Conservation (phyloP, 2,888 invertebrate species). For the Cerceris ruficornis region DNA sequence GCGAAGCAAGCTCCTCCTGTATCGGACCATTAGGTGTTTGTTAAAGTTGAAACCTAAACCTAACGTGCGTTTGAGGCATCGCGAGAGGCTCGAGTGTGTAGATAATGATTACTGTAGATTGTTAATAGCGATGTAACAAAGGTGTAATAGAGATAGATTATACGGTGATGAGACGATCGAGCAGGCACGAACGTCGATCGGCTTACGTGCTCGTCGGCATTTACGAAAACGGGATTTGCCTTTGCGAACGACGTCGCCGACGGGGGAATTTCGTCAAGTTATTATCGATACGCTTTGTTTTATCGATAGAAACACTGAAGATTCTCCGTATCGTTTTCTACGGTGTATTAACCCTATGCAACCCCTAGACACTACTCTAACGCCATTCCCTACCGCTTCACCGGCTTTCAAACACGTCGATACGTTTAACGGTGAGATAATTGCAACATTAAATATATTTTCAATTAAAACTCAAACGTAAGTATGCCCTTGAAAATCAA, state of each 20-base stretch:
- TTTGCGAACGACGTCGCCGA: background rate
- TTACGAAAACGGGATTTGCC: background rate
- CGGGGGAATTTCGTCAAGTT: no score
- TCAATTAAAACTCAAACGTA: no score
- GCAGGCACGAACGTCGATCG: conserved; percentile 16
- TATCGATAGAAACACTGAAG: background rate
- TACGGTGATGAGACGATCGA: background rate
- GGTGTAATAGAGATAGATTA: conserved; percentile 30
- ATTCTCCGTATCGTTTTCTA: no score
- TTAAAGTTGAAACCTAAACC: conserved; percentile 66
- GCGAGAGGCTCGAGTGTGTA: conserved; percentile 54
- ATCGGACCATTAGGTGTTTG: conserved; percentile 70
- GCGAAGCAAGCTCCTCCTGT: conserved; percentile 61
- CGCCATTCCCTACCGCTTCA: no score
- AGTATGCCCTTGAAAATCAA: no score
- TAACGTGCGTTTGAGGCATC: conserved; percentile 47
- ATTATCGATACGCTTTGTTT: background rate
- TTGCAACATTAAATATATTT: no score
- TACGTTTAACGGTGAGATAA: no score
- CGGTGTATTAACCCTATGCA: no score
- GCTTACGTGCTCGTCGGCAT: background rate
- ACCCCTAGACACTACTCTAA: no score
- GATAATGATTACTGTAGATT: conserved; percentile 62
- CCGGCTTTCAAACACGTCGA: no score
- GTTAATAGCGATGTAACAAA: conserved; percentile 58